These are phyloP conservation scores for Brachionus rotundiformis DNA, from an alignment of 1,140 invertebrate species.

Conservation along the genomic window DNA sequence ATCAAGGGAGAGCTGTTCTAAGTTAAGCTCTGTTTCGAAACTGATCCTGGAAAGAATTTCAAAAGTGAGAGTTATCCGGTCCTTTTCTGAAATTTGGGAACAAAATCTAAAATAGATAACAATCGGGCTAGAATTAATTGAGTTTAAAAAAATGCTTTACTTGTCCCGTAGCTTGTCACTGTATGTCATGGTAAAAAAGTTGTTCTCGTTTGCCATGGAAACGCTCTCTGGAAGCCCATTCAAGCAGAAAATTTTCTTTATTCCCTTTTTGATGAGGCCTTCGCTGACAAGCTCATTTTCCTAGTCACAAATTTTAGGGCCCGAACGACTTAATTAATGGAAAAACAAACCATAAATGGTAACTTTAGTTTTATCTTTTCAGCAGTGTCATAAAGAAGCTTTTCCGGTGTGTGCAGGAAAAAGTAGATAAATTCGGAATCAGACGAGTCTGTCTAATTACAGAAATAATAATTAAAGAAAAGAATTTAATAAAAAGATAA, in stretches of 20 bases:
- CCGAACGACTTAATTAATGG: background rate
- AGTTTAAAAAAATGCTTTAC: background rate
- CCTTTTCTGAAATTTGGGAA: background rate
- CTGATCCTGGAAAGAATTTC: constrained; percentile 14
- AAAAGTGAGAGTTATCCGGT: constrained; percentile 16
- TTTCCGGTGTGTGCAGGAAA: constrained; percentile 14
- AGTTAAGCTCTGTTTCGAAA: background rate
- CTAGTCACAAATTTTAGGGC: background rate
- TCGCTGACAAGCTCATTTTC: constrained; percentile 29
- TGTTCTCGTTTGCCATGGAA: background rate
- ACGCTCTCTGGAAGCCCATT: background rate
- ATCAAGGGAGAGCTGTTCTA: background rate
- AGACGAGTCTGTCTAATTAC: background rate
- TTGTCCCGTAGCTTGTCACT: background rate
- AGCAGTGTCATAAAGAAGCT: constrained; percentile 15
- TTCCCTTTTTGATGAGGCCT: background rate
- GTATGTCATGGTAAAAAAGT: constrained; percentile 17
- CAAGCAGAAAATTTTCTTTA: background rate
- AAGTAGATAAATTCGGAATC: background rate
- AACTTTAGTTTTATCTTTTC: constrained; percentile 46
- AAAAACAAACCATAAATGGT: constrained; percentile 19
- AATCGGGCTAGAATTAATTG: background rate
- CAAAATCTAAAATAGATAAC: background rate
- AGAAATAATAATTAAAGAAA: background rate
- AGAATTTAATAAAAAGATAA: background rate